phyloP scores from a whole-genome alignment of 2,888 invertebrate genomes.

The Holacanthella duospinosa region DNA sequence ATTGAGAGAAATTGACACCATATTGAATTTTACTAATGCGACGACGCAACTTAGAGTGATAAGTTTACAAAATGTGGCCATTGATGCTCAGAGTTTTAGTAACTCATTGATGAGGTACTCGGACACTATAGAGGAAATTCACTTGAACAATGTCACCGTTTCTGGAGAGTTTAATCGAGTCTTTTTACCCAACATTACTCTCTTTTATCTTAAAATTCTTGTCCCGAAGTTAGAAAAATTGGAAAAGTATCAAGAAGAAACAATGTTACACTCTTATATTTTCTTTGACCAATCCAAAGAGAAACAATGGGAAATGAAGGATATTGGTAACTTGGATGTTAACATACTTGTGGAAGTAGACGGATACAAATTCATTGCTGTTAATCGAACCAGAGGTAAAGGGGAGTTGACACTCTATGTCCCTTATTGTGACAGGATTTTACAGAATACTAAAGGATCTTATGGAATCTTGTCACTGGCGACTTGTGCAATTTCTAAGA shows the following conservation, averaged over 20 bases:
- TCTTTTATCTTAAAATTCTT: neutral
- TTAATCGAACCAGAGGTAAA: neutral
- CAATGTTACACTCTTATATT: neutral
- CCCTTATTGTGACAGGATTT: neutral
- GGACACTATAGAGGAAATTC: neutral
- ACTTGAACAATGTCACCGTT: neutral
- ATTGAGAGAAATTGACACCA: no score
- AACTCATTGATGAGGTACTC: neutral
- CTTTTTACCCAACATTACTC: neutral
- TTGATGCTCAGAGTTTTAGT: neutral
- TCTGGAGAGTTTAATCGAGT: neutral
- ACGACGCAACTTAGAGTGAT: no score
- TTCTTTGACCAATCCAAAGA: neutral
- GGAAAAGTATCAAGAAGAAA: neutral
- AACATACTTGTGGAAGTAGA: neutral
- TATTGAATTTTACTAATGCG: no score
- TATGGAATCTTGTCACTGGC: neutral
- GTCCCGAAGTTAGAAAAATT: neutral
- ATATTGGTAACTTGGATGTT: neutral
- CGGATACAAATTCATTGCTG: neutral
- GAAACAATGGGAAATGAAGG: neutral
- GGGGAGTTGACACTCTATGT: neutral
- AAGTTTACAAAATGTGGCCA: neutral
- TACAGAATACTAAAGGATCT: neutral
- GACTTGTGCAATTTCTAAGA: neutral